Conservation (phyloP, 2,888 invertebrate species). For the Schizaphis graminum region DNA sequence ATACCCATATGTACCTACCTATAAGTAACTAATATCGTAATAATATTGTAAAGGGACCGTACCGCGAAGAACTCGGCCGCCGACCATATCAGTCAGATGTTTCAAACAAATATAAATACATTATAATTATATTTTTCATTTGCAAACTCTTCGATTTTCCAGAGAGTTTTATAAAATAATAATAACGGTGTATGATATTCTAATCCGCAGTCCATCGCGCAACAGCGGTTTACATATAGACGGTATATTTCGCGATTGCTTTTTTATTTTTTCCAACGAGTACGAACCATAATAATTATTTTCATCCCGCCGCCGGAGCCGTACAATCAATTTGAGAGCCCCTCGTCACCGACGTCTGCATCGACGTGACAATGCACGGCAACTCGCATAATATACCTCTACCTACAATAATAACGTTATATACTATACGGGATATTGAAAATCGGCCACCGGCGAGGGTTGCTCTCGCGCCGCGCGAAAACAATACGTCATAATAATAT, state of each 20-base stretch:
- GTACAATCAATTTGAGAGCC: not conserved
- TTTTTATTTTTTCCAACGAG: not conserved
- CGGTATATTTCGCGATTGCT: not conserved
- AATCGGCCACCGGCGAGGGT: slow-evolving; percentile 26
- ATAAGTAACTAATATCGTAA: not conserved
- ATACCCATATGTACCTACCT: not conserved
- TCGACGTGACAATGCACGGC: not conserved
- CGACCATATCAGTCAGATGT: not conserved
- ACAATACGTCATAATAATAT: not conserved
- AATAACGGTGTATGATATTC: not conserved
- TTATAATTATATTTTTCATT: not conserved
- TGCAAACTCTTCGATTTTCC: not conserved
- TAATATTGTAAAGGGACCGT: not conserved
- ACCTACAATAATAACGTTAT: not conserved
- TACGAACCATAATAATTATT: not conserved
- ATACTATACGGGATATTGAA: not conserved
- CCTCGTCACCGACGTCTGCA: not conserved
- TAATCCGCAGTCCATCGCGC: not conserved
- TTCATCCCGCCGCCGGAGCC: not conserved
- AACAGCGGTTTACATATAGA: not conserved
- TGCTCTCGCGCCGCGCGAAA: not conserved
- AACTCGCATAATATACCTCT: not conserved
- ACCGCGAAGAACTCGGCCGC: not conserved
- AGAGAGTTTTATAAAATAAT: not conserved
- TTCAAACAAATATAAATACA: too few species aligned